A percentile compares a stretch with the other conserved stretches of the same genome.
Evolutionary conservation across 2,113 vertebrate genomes (phyloP).

Genomic region (Notothenia coriiceps): DNA sequence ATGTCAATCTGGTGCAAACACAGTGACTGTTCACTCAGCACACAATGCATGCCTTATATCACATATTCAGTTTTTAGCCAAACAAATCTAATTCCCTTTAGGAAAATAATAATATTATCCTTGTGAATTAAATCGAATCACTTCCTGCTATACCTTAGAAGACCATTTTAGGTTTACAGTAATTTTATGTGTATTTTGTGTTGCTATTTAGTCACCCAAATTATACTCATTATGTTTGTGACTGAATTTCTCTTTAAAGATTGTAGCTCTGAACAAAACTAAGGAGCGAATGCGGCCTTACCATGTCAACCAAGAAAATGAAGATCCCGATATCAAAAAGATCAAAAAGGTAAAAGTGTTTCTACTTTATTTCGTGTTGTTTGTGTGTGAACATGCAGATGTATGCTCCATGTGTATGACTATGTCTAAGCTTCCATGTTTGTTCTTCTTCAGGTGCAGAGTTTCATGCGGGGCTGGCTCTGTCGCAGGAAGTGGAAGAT

Average conservation of each 20-base stretch:
- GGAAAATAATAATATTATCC: not conserved
- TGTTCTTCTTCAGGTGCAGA: slow-evolving; percentile 90
- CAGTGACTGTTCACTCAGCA: slow-evolving; percentile 30
- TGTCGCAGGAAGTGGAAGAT: slow-evolving; percentile 99
- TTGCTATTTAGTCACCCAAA: not conserved
- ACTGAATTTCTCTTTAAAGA: slow-evolving; percentile 80
- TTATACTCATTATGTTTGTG: slow-evolving; percentile 12
- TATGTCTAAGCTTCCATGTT: not conserved
- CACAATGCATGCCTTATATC: slow-evolving; percentile 22
- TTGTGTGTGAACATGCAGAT: no score
- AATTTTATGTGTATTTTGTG: not conserved
- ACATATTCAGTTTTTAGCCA: slow-evolving; percentile 8
- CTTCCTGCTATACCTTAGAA: not conserved
- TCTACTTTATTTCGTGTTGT: not conserved
- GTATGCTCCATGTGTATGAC: not conserved
- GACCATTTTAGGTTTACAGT: not conserved
- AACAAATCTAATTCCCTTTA: not conserved
- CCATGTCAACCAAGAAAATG: slow-evolving; percentile 92
- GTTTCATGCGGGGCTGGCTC: slow-evolving; percentile 98
- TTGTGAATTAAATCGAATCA: not conserved
- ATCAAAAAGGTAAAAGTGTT: slow-evolving; percentile 93
- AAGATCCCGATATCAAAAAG: slow-evolving; percentile 99
- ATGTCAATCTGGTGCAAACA: slow-evolving; percentile 66
- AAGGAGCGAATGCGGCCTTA: slow-evolving; percentile 98
- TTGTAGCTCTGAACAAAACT: slow-evolving; percentile 97